Evolutionary conservation across 2,113 vertebrate genomes (phyloP), one percentile per base, ranked within the genome.

Genomic region (Meleagris gallopavo): DNA sequence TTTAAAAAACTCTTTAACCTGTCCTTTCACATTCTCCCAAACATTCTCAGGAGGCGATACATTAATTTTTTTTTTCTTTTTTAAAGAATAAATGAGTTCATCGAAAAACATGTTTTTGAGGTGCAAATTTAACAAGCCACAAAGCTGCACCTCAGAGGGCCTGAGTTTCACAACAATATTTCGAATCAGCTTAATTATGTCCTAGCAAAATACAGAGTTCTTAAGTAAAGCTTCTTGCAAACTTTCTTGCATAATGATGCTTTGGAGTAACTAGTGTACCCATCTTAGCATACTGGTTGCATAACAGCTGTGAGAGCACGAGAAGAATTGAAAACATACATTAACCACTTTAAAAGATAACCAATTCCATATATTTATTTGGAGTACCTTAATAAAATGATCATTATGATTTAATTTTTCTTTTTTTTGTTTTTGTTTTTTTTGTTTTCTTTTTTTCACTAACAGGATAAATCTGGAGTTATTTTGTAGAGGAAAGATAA

Each of bases 161-260:
- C 52, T 48, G 11, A 14, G 6, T 66, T 38, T 77, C 36, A 57
- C 34, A 95, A 61, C 52, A 73, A 61, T 81, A 52, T 46, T 90
- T 95, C 61, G 54, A 94, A 80, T 95, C 88, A 95, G 17, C 17
- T 32, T 96, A 94, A 93, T 94, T 90, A 86, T 48, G 67, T n/a
- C 21, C 46, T 78, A 61, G n/a, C 18, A 71, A 92, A 86, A 81
- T 74, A 86, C 10, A 86, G 21, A 75, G n/a, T 27, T 92, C 19
- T 52, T 61, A 29, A 32, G 32, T 77, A 88, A 95, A 16, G 22
- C 21, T 57, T 87, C 38, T 71, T 75, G 14, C 60, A 83, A 72
- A 9, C 43, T 94, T 91, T 93, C 88, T 73, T 12, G 13, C 38
- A 62, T 88, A 87, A 84, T 34, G 30, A 40, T 50, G 36, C 61